These are phyloP conservation scores for Perithous albicinctus DNA, from an alignment of 2,888 invertebrate species.

Conservation along the genomic window DNA sequence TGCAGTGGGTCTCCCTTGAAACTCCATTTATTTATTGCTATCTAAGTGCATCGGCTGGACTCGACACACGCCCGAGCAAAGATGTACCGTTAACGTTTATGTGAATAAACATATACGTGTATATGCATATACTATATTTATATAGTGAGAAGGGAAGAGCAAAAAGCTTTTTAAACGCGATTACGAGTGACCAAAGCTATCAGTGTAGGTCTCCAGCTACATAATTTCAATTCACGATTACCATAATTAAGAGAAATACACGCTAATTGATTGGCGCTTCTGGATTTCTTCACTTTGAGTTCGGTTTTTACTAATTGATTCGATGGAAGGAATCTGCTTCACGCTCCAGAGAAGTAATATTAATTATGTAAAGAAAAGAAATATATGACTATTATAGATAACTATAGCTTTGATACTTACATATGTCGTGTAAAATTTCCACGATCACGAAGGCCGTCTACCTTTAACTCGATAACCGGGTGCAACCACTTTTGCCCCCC, in stretches of 20 bases:
- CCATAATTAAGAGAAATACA: slow-evolving; percentile 30
- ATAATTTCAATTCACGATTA: slow-evolving; percentile 34
- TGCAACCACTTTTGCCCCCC: slow-evolving; percentile 23
- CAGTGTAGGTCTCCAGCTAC: background rate
- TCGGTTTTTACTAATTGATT: slow-evolving; percentile 32
- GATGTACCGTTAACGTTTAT: slow-evolving; percentile 62
- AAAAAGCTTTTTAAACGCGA: slow-evolving; percentile 36
- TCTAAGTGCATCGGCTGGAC: slow-evolving; percentile 62
- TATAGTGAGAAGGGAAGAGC: background rate
- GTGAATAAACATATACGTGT: slow-evolving; percentile 17
- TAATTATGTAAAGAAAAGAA: background rate
- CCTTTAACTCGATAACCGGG: slow-evolving; percentile 65
- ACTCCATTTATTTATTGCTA: slow-evolving; percentile 70
- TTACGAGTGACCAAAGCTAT: slow-evolving; percentile 15
- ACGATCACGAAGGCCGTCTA: slow-evolving; percentile 77
- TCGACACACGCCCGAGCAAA: slow-evolving; percentile 58
- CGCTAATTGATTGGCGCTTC: slow-evolving; percentile 43
- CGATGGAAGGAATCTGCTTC: slow-evolving; percentile 20
- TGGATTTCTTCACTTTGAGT: slow-evolving; percentile 20
- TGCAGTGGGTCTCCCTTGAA: slow-evolving; percentile 47
- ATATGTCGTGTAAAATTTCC: slow-evolving; percentile 74
- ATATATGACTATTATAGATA: slow-evolving; percentile 37
- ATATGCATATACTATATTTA: slow-evolving; percentile 5
- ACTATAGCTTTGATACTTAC: slow-evolving; percentile 36
- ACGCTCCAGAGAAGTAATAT: slow-evolving; percentile 20